Evolutionary conservation across 1,140 invertebrate species (phyloP).

Genomic region (Oedothorax gibbosus): DNA sequence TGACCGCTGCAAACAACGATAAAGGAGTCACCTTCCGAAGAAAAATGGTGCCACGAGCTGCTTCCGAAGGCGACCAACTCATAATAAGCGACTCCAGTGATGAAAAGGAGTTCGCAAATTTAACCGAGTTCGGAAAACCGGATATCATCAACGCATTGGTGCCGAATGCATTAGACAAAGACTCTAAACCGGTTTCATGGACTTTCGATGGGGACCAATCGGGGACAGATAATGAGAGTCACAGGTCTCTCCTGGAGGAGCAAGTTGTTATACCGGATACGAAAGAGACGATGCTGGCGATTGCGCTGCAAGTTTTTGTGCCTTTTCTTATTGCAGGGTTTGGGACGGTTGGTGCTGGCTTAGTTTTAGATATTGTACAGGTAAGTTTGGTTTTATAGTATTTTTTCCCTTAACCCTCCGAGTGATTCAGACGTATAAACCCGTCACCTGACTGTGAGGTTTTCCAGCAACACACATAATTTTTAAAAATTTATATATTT

Average conservation of each 20-base stretch:
- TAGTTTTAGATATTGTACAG: constrained; percentile 71
- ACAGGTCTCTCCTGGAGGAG: constrained; percentile 39
- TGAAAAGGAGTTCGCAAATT: background rate
- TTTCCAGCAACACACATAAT: too few species aligned
- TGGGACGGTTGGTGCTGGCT: constrained; percentile 71
- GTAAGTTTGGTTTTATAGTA: constrained; percentile 56
- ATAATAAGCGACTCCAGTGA: constrained; percentile 3
- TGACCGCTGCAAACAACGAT: background rate
- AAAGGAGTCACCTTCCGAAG: constrained; percentile 35
- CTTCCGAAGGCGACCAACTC: constrained; percentile 11
- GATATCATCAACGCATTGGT: background rate
- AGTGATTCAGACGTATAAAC: too few species aligned
- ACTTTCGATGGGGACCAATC: constrained; percentile 27
- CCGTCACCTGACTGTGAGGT: too few species aligned
- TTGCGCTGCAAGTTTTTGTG: constrained; percentile 69
- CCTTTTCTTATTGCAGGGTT: constrained; percentile 72
- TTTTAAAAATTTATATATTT: too few species aligned
- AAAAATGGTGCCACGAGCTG: constrained; percentile 56
- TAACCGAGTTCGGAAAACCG: constrained; percentile 7
- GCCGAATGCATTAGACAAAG: constrained; percentile 24
- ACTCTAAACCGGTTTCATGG: constrained; percentile 23
- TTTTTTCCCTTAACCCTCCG: background rate
- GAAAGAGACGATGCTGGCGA: constrained; percentile 60
- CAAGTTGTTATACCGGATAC: constrained; percentile 24
- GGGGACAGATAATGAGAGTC: constrained; percentile 18